Conservation (phyloP, 2,797 vertebrate species). For the Microctenopoma lineatum region DNA sequence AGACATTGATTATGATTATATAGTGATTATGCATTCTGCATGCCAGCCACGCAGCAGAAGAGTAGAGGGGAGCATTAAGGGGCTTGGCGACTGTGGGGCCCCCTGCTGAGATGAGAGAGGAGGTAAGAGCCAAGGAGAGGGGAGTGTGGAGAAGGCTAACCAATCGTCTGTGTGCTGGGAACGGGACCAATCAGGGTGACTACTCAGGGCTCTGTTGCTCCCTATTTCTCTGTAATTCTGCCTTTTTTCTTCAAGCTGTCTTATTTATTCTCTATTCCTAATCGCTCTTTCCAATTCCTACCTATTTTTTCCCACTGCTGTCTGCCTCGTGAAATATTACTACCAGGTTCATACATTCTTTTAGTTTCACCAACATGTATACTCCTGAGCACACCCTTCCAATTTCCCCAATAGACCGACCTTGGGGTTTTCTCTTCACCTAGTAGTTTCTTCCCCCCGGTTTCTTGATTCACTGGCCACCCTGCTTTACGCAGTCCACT, state of each 20-base stretch:
- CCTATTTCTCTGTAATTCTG: slow-evolving; percentile 57
- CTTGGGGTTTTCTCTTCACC: slow-evolving; percentile 6
- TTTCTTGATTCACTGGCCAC: slow-evolving; percentile 56
- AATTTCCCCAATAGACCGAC: slow-evolving; percentile 24
- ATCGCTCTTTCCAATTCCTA: slow-evolving; percentile 45
- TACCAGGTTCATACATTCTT: slow-evolving; percentile 67
- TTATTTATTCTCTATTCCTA: slow-evolving; percentile 62
- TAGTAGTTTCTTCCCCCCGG: slow-evolving; percentile 17
- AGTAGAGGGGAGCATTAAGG: slow-evolving; percentile 93
- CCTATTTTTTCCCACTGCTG: slow-evolving; percentile 22
- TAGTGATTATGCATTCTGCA: slow-evolving; percentile 76
- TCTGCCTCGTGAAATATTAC: slow-evolving; percentile 83
- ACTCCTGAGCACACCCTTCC: slow-evolving; percentile 1
- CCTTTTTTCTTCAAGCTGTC: slow-evolving; percentile 57
- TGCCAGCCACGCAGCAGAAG: slow-evolving; percentile 81
- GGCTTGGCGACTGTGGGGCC: slow-evolving; percentile 91
- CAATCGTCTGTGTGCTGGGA: slow-evolving; percentile 79
- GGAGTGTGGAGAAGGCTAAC: slow-evolving; percentile 86
- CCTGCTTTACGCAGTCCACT: slow-evolving; percentile 71
- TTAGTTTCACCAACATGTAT: slow-evolving; percentile 17
- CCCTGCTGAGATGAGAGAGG: slow-evolving; percentile 90
- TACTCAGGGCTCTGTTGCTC: slow-evolving; percentile 85
- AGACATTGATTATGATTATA: slow-evolving; percentile 74
- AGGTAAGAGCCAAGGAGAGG: slow-evolving; percentile 95
- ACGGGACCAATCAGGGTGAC: slow-evolving; percentile 85